Evolutionary conservation across 1,140 invertebrate species (phyloP).

Genomic region (Drosophila pectinifera): DNA sequence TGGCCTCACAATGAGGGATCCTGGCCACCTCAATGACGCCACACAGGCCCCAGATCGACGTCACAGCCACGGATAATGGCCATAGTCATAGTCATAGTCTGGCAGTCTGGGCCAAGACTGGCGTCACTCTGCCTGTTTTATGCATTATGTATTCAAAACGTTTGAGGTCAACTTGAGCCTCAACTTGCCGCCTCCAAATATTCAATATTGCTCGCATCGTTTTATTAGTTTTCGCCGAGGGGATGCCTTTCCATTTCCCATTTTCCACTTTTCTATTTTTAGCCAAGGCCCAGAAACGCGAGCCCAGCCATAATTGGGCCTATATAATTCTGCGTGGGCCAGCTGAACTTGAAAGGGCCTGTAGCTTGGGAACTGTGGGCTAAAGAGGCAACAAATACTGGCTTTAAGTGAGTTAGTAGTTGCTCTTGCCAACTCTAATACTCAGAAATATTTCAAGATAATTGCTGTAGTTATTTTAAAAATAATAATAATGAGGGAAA

Average conservation of each 20-base stretch:
- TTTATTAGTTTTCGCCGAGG: conserved; percentile 51
- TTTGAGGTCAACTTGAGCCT: conserved; percentile 58
- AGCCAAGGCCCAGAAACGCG: conserved; percentile 39
- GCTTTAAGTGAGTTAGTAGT: background rate
- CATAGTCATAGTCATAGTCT: conserved; percentile 15
- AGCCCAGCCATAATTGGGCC: conserved; percentile 37
- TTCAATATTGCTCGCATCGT: conserved; percentile 43
- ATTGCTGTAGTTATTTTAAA: no score
- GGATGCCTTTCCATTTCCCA: conserved; percentile 22
- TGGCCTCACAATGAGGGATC: conserved; percentile 3
- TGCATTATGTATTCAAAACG: conserved; percentile 49
- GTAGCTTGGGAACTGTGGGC: conserved; percentile 8
- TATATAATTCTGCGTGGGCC: conserved; percentile 34
- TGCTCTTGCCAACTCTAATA: background rate
- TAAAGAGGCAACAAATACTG: conserved; percentile 1
- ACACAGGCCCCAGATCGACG: conserved; percentile 22
- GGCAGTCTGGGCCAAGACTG: conserved; percentile 36
- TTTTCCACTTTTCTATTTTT: conserved; percentile 60
- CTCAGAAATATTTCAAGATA: background rate
- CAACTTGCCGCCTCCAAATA: conserved; percentile 32
- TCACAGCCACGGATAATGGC: conserved; percentile 26
- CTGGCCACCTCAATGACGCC: conserved; percentile 45
- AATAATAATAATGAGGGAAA: no score
- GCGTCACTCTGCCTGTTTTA: conserved; percentile 48
- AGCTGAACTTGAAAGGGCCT: conserved; percentile 37